Evolutionary conservation across 2,888 invertebrate genomes (phyloP).

Genomic region (Acronicta psi): DNA sequence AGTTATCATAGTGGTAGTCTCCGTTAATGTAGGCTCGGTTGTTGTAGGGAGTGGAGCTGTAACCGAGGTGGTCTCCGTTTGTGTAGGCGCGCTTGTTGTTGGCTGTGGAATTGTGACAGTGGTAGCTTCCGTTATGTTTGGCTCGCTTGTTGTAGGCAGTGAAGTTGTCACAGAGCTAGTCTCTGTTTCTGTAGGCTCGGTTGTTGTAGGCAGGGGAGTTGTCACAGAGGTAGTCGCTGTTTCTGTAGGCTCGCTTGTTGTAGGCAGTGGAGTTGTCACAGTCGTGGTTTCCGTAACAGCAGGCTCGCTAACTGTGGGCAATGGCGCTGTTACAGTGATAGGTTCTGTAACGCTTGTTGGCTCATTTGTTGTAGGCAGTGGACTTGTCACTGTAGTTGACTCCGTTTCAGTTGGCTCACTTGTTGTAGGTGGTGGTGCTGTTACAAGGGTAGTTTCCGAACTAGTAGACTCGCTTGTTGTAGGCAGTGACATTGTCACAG

Average conservation of each 20-base stretch:
- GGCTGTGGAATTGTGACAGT: slow-evolving; percentile 18
- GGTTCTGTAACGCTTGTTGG: slow-evolving; percentile 5
- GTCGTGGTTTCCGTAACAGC: slow-evolving; percentile 1
- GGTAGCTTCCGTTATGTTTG: background rate
- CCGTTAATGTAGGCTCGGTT: slow-evolving; percentile 2
- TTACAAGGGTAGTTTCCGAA: slow-evolving; percentile 7
- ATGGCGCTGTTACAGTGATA: background rate
- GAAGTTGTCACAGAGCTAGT: background rate
- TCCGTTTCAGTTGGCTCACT: slow-evolving; percentile 1
- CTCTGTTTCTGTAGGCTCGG: background rate
- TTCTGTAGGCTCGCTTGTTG: slow-evolving; percentile 1
- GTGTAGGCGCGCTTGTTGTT: background rate
- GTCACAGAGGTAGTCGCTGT: slow-evolving; percentile 4
- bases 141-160: background rate
- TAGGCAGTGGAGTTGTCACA: slow-evolving; percentile 8
- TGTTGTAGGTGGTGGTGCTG: slow-evolving; percentile 13
- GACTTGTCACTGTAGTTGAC: slow-evolving; percentile 9
- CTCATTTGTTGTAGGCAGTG: slow-evolving; percentile 8
- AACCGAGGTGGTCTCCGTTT: slow-evolving; percentile 5
- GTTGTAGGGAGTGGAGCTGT: slow-evolving; percentile 4
- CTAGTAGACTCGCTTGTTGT: slow-evolving; percentile 4
- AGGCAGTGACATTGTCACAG: slow-evolving; percentile 11
- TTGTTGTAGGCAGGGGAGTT: background rate
- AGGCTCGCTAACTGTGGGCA: background rate
- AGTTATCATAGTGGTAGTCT: slow-evolving; percentile 10